Evolutionary conservation across 37 sponge, comb jelly and placozoan species (phyloP), one percentile per base, ranked within the genome.

Genomic region (Lycopodina hypogea): DNA sequence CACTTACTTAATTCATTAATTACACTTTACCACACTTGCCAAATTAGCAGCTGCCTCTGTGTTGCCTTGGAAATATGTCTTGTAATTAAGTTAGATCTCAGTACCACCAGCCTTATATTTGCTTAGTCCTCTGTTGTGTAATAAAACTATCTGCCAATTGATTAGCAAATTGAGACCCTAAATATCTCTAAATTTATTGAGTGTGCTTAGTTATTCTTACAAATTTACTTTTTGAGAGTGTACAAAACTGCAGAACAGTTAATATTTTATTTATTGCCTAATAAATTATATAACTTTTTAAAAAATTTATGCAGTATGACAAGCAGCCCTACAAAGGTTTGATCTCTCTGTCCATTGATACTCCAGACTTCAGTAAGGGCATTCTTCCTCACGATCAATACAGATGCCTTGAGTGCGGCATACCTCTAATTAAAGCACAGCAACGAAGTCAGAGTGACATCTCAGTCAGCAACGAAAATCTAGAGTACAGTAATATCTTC

Each of bases 401-500:
- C 69, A 62, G 56, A 30, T 83, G 84, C 35, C 41, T 83, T 48
- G 71, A 83, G 48, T 83, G 84, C 71, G 29, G 18, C 61, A 61
- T 76, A 30, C 76, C 41, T 61, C 62, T 61, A 37, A 24, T 29
- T 22, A 76, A 61, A 41, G 41, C 76, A 37, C 42, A 76, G 57
- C 74, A 61, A 3, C 32, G 11, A 24, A 65, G 66, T 65, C 66
- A 65, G 34, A 32, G 66, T 11, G 66, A 65, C 19, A 55, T 52
- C 4, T 52, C 55, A 22, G 36, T 29, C 56, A 73, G 55, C 74
- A 56, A 24, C 34, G 74, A 73, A 34, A 73, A 42, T 9, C 57
- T 73, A 9, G 28, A 51, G 14, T 41, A 40, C 35, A 24, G 48
- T 11, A 30, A 24, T 12, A 2, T 4, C 26, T 11, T 34, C 38